Base-by-base conservation (phyloP, 1,140 invertebrate species). In the Drosophila obscura region DNA sequence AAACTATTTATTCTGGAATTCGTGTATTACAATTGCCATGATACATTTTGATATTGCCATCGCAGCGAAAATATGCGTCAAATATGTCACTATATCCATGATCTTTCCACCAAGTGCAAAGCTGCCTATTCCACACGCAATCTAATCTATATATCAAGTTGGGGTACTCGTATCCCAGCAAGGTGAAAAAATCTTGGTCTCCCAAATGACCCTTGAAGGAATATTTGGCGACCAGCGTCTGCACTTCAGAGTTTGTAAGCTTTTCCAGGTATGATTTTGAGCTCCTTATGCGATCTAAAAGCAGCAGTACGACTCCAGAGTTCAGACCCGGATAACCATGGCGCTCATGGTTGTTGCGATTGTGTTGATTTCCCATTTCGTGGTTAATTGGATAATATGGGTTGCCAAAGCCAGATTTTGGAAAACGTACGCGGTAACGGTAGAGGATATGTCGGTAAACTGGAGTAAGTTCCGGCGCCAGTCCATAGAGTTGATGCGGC, bases 11-110 rank as follows among this genome's bases (percentile, higher is more conserved):
- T 82, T 93, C 92, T 66, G 96, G 95, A 81, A 97, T 96, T 50
- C 93, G 93, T 41, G 96, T 96, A 92, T 97, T 96, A 91, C 96
- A 97, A 93, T 97, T 98, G 2, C 96, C 96, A 92, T 98, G 97
- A 92, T 96, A 96, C 28, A 97, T 92, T 92, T 95, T 94, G 6
- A 95, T 93, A 65, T 94, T 92, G n/a, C 94, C 94, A 58, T 94
- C 92, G 90, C 97, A 98, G 43, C 93, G 93, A 56, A 95, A 96
- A 93, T 97, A 97, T 63, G 94, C 91, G 71, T 95, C 93, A 90
- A 97, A 97, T 35, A 97, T 94, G 74, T 96, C 94, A 2, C 93
- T 92, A 76, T 97, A 97, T 4, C 96, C 96, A 78, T 96, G 95
- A 71, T 95, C 93, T 71, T 94, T 94, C 96, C 96, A 97, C 96